These are phyloP conservation scores for Acleris cristana DNA, from an alignment of 2,888 invertebrate genomes.

Conservation along the genomic window DNA sequence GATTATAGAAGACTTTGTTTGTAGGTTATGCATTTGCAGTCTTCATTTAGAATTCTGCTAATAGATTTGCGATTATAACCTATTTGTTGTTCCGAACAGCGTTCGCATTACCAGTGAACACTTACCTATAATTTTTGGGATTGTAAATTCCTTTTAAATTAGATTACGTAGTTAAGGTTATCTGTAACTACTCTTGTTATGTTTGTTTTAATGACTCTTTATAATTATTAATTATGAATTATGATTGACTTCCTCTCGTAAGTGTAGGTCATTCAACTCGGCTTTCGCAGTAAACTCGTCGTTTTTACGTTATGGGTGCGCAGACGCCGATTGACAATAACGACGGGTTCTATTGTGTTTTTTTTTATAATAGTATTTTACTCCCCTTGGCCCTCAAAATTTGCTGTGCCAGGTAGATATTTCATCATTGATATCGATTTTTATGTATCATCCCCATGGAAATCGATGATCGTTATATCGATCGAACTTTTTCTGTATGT, in stretches of 20 bases:
- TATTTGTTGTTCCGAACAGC: too few relatives aligned
- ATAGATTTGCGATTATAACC: not conserved
- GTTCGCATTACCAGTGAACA: too few relatives aligned
- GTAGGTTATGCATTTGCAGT: constrained; percentile 21
- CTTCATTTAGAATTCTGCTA: constrained; percentile 14
- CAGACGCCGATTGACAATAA: constrained; percentile 15
- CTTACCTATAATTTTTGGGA: too few relatives aligned
- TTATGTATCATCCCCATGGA: too few relatives aligned
- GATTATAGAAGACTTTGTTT: constrained; percentile 1
- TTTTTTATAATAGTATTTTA: constrained; percentile 7
- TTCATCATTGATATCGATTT: too few relatives aligned
- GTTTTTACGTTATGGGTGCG: constrained; percentile 14
- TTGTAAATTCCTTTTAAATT: too few relatives aligned
- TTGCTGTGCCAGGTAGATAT: too few relatives aligned
- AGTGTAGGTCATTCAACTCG: constrained; percentile 10
- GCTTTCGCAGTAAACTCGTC: constrained; percentile 19
- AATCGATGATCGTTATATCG: too few relatives aligned
- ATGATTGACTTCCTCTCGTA: constrained; percentile 10
- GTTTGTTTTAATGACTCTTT: not conserved
- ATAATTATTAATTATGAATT: constrained; percentile 4
- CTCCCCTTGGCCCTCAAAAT: not conserved
- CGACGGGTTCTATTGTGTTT: constrained; percentile 15
- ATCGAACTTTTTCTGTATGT: too few relatives aligned
- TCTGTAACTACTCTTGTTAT: not conserved
- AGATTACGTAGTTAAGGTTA: too few relatives aligned